These are phyloP conservation scores for Willisornis vidua DNA, from an alignment of 2,113 vertebrate species.

Conservation along the genomic window DNA sequence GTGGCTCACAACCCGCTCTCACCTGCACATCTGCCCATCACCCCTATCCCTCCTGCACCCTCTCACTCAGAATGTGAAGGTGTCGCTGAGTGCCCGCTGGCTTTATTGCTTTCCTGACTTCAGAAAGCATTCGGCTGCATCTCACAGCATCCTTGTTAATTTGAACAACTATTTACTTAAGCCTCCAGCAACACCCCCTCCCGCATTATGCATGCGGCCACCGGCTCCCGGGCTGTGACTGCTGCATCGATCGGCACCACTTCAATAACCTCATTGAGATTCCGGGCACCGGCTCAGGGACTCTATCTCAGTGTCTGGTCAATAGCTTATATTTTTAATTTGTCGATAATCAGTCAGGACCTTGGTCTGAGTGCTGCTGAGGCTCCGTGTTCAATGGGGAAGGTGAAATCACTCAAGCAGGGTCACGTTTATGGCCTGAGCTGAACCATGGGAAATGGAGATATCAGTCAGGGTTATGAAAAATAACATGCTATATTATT, in stretches of 20 bases:
- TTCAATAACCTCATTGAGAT: conserved; percentile 91
- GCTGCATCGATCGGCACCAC: conserved; percentile 81
- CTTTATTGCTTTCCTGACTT: not conserved
- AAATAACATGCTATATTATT: conserved; percentile 50
- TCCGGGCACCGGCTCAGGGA: conserved; percentile 82
- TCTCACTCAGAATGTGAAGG: accelerated
- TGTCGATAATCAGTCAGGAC: conserved; percentile 82
- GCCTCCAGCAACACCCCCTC: not conserved
- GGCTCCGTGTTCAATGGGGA: conserved; percentile 32
- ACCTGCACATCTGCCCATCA: not conserved
- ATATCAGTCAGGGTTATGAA: conserved; percentile 20
- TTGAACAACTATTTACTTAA: conserved; percentile 40
- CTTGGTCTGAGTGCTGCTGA: conserved; percentile 69
- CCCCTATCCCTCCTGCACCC: not conserved
- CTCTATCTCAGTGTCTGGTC: conserved; percentile 83
- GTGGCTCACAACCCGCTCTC: not conserved
- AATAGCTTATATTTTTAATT: conserved; percentile 86
- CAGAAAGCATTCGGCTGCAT: not conserved
- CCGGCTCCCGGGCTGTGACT: conserved; percentile 80
- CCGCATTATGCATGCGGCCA: conserved; percentile 82
- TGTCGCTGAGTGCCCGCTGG: accelerated
- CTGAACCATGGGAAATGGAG: conserved; percentile 23
- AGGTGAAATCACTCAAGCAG: conserved; percentile 52
- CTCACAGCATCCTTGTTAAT: not conserved
- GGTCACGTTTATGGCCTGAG: conserved; percentile 65